phyloP scores from a whole-genome alignment of 2,888 invertebrate genomes.

The Calameuta idolon region DNA sequence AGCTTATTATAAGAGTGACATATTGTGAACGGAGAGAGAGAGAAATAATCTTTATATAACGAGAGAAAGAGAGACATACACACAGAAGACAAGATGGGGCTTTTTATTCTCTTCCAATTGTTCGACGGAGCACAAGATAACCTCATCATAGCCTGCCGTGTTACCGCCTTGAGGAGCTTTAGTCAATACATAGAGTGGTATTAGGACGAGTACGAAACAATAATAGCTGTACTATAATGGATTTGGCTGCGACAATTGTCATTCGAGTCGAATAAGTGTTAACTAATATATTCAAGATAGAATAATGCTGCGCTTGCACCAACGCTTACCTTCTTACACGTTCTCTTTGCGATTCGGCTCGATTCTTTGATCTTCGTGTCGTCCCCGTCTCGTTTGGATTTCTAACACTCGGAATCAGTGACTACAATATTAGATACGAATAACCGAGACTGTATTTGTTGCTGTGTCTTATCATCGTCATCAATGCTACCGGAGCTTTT shows the following conservation, averaged over 20 bases:
- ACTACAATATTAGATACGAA: not conserved
- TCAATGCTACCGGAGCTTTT: not conserved
- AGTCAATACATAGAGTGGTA: constrained; percentile 22
- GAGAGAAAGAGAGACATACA: not conserved
- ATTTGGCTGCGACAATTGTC: constrained; percentile 9
- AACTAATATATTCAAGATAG: constrained; percentile 40
- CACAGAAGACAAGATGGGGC: not conserved
- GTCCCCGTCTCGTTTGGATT: not conserved
- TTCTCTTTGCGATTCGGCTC: not conserved
- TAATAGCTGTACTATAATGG: constrained; percentile 19
- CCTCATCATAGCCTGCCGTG: constrained; percentile 14
- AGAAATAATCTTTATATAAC: constrained; percentile 9
- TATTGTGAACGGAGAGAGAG: not conserved
- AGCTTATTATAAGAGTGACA: not conserved
- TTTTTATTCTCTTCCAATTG: constrained; percentile 18
- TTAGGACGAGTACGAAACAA: constrained; percentile 12
- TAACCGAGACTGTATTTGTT: not conserved
- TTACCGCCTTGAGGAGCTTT: constrained; percentile 14
- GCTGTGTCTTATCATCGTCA: not conserved
- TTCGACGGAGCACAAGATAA: constrained; percentile 15
- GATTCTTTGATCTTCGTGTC: not conserved
- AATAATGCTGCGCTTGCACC: constrained; percentile 49
- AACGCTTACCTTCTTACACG: constrained; percentile 35
- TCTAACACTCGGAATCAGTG: not conserved
- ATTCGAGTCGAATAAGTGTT: constrained; percentile 43